These are phyloP conservation scores for Aplocera efformata DNA, from an alignment of 2,888 invertebrate genomes.

Conservation along the genomic window DNA sequence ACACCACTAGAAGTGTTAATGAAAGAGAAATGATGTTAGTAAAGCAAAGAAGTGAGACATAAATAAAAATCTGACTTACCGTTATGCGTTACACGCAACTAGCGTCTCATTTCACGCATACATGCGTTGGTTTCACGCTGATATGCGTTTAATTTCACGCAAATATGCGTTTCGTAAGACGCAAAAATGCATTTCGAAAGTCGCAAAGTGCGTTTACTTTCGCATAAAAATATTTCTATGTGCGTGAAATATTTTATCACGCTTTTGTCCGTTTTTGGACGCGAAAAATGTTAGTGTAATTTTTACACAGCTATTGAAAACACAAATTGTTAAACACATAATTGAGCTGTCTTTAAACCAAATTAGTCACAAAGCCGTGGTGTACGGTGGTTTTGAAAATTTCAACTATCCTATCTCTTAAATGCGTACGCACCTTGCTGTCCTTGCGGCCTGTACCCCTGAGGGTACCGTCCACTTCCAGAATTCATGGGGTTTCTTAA, in stretches of 20 bases:
- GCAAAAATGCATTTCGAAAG: too few relatives aligned
- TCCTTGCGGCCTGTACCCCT: conserved; percentile 69
- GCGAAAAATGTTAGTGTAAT: conserved; percentile 58
- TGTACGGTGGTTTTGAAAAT: conserved; percentile 59
- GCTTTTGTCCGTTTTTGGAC: conserved; percentile 28
- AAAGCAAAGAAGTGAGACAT: conserved; percentile 53
- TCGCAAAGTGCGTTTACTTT: conserved; percentile 24
- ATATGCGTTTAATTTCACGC: too few relatives aligned
- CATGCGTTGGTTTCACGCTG: too few relatives aligned
- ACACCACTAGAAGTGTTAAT: conserved; percentile 72
- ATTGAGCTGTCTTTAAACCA: conserved; percentile 72
- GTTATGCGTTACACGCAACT: conserved; percentile 17
- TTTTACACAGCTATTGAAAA: conserved; percentile 38
- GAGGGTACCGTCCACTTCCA: conserved; percentile 71
- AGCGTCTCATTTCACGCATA: conserved; percentile 14
- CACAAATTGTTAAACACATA: conserved; percentile 47
- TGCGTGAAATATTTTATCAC: neutral
- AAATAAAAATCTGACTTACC: conserved; percentile 62
- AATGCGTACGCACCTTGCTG: conserved; percentile 73
- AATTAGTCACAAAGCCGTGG: conserved; percentile 71
- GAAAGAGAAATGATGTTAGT: conserved; percentile 42
- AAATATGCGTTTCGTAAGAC: conserved; percentile 27
- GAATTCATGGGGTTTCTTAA: conserved; percentile 65
- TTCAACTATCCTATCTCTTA: conserved; percentile 34
- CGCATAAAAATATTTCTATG: conserved; percentile 1